Percentiles rank a stretch among this genome's conserved stretches.
Conservation (phyloP, 2,888 invertebrate species). For the Tenthredo livida region DNA sequence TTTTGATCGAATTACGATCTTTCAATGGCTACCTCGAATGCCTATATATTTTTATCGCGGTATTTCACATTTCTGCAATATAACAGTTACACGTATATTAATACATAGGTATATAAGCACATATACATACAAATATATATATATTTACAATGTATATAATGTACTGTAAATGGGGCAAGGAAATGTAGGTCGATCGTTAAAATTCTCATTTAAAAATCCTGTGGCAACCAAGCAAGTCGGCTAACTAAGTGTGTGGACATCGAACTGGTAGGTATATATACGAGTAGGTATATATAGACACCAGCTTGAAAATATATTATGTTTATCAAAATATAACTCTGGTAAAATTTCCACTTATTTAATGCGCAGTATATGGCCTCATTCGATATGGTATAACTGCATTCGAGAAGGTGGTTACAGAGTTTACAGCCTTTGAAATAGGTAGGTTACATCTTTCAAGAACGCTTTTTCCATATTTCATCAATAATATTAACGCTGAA, state of each 20-base stretch:
- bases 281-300: neutral
- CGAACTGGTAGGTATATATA: constrained; percentile 14
- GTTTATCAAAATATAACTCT: neutral
- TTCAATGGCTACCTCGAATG: neutral
- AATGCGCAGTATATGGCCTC: neutral
- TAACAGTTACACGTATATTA: neutral
- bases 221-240: constrained; percentile 52
- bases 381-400: neutral
- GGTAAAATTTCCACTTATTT: constrained; percentile 13
- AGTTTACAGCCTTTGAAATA: neutral
- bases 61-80: constrained; percentile 14
- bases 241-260: constrained; percentile 36
- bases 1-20: constrained; percentile 24
- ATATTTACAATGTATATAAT: constrained; percentile 55
- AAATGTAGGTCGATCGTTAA: constrained; percentile 74
- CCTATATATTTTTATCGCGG: neutral
- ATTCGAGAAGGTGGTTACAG: neutral
- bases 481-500: neutral
- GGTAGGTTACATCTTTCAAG: neutral
- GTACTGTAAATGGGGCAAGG: constrained; percentile 66
- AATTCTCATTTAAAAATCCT: constrained; percentile 73
- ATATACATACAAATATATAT: neutral
- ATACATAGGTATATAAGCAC: neutral
- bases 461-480: neutral
- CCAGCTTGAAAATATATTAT: neutral